A percentile compares a stretch with the other conserved stretches of the same genome.
Evolutionary conservation across 2,113 vertebrate species (phyloP).

Genomic region (Oryzias woworae): DNA sequence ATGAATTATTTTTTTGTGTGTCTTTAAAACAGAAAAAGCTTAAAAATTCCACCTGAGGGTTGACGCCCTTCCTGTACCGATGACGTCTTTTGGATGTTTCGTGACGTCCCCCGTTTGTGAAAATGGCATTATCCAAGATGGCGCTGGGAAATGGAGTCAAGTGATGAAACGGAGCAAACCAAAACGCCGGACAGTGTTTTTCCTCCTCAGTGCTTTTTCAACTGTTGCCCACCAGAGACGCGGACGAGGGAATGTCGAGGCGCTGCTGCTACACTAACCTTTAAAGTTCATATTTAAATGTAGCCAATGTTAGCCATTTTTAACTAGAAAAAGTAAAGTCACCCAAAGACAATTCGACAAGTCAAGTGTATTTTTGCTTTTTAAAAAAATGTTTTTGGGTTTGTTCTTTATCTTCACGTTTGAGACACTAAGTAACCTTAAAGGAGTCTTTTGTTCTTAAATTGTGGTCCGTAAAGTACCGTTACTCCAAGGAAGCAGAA

Average conservation of each 20-base stretch:
- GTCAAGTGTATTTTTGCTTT: slow-evolving; percentile 14
- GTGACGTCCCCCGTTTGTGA: slow-evolving; percentile 13
- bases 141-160: slow-evolving; percentile 66
- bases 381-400: background rate
- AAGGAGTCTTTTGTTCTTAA: background rate
- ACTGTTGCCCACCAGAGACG: no score
- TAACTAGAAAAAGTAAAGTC: slow-evolving; percentile 62
- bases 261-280: slow-evolving; percentile 45
- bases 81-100: slow-evolving; percentile 23
- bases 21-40: no score
- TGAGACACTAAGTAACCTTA: background rate
- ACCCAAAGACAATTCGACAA: slow-evolving; percentile 22
- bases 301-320: slow-evolving; percentile 44
- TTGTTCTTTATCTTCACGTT: background rate
- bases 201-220: no score
- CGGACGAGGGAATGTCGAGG: background rate
- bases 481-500: slow-evolving; percentile 16
- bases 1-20: no score
- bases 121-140: slow-evolving; percentile 78
- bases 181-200: slow-evolving; percentile 30
- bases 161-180: slow-evolving; percentile 61
- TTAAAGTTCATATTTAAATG: slow-evolving; percentile 53
- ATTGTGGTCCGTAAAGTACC: background rate
- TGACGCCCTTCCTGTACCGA: slow-evolving; percentile 18
- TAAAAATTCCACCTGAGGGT: no score